A percentile compares a stretch with the other conserved stretches of the same genome.
phyloP scores from a whole-genome alignment of 2,113 vertebrate genomes.

The Arvicanthis niloticus region DNA sequence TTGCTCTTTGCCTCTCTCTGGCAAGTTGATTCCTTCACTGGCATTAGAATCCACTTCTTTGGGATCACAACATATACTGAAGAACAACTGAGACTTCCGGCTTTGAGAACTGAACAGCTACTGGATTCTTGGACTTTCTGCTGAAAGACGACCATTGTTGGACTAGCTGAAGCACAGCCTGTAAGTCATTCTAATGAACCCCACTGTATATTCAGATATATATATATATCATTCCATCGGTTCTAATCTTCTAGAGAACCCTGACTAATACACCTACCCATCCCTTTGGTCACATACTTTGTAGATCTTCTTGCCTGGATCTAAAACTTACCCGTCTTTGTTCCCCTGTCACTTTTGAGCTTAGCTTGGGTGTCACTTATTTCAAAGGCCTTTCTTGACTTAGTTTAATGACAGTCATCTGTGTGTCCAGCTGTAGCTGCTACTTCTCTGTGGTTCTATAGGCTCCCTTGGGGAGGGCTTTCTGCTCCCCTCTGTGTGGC shows the following conservation, averaged over 20 bases:
- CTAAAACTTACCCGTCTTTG: background rate
- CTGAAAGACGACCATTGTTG: background rate
- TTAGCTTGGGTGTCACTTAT: background rate
- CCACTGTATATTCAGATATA: background rate
- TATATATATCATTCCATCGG: background rate
- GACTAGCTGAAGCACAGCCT: background rate
- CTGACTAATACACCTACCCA: background rate
- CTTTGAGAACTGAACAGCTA: background rate
- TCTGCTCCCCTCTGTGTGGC: background rate
- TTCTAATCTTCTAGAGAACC: background rate
- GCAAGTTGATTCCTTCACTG: background rate
- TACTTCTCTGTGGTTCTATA: background rate
- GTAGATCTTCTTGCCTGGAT: background rate
- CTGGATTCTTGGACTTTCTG: background rate
- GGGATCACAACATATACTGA: background rate
- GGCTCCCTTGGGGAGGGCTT: background rate
- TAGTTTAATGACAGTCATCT: background rate
- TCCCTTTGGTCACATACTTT: background rate
- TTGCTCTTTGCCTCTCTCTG: background rate
- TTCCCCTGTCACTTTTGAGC: background rate
- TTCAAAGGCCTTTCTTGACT: background rate
- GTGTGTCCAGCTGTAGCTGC: background rate
- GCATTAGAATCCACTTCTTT: background rate
- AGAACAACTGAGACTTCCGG: background rate
- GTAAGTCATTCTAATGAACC: background rate